Base-by-base conservation (phyloP, 2,888 invertebrate species). In the Drosophila nigritarsus region DNA sequence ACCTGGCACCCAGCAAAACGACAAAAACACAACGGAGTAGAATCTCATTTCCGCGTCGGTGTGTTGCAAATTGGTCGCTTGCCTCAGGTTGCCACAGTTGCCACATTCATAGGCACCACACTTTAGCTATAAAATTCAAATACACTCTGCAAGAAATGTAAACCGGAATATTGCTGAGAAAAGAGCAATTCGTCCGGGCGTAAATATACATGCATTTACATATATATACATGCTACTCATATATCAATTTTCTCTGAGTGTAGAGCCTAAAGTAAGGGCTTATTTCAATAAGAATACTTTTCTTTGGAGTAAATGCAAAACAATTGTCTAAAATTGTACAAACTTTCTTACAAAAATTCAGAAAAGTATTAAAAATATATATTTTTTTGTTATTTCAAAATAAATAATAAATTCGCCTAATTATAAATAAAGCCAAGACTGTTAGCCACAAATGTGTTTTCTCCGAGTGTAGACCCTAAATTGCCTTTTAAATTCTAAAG, bases 21-120 rank as follows among this genome's bases (percentile, higher is more conserved):
- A 20, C n/a, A 27, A 48, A 54, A 55, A n/a, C 5, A 7, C 9
- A 27, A 29, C 38, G 18, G 18, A n/a, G 27, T 27, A 54, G 48
- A 74, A 73, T 68, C 74, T 80, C 76, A 83, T 82, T 85, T 73
- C 76, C 70, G 65, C 65, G 38, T 34, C 59, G 65, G 38, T 54
- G 65, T 27, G 73, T 65, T 72, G 65, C 73, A 64, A 73, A 64
- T 71, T 55, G 49, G 34, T 50, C 15, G 11, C 56, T 55, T 36
- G 62, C 70, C 62, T 30, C 30, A 53, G 63, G 42, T 18, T 45
- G 45, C 20, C 45, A 20, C 20, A 11, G 30, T 40, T 32, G 56
- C 49, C 56, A 34, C 54, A 24, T 36, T 34, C 18, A 18, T 18
- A 18, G 36, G 11, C 29, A 40, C 32, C 34, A 11, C 30, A 49